Percentiles rank a stretch among this genome's conserved stretches.
Evolutionary conservation across 2,797 vertebrate species (phyloP).

Genomic region (Scolopax bukidnonensis): DNA sequence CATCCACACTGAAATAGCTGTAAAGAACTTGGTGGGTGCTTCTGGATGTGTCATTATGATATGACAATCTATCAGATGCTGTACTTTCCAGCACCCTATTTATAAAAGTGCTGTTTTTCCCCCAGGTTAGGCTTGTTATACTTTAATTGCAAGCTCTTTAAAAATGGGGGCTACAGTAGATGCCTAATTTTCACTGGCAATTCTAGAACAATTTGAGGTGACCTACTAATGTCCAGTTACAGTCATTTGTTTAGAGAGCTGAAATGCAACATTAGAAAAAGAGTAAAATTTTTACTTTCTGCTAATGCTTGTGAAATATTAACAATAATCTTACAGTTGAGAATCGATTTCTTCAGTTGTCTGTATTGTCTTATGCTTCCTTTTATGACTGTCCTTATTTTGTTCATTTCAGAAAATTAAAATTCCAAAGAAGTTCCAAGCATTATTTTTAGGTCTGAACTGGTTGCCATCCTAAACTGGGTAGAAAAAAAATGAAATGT

Average conservation of each 20-base stretch:
- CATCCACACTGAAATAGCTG: background rate
- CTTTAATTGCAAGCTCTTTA: background rate
- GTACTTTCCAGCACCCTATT: background rate
- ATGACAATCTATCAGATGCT: background rate
- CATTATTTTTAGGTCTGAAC: constrained; percentile 15
- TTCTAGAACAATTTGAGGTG: background rate
- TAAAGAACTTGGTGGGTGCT: background rate
- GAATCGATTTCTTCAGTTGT: background rate
- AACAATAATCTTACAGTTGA: background rate
- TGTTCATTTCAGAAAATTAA: background rate
- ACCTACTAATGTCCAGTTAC: background rate
- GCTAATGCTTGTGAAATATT: background rate
- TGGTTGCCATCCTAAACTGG: background rate
- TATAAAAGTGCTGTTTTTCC: background rate
- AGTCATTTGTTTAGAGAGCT: background rate
- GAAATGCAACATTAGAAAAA: background rate
- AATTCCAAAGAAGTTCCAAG: background rate
- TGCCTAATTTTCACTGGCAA: background rate
- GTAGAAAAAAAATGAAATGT: background rate
- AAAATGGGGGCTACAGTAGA: background rate
- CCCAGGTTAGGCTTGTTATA: background rate
- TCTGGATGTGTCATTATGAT: background rate
- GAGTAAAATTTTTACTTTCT: background rate
- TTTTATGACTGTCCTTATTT: background rate
- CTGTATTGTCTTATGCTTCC: background rate